Conservation (phyloP, 2,797 vertebrate species). For the Gymnocypris eckloni region DNA sequence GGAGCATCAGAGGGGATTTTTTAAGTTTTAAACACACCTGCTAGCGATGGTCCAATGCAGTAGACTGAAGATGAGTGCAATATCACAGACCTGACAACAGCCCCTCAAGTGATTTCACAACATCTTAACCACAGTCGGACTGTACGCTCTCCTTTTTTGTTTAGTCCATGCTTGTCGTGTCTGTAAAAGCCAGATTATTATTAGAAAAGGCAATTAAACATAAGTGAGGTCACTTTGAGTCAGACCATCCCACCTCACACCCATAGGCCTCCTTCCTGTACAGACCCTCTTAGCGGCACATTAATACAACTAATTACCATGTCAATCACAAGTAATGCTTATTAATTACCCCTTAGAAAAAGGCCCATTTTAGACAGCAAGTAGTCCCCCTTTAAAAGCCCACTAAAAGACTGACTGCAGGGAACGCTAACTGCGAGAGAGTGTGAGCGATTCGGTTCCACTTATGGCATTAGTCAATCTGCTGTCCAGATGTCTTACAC, state of each 20-base stretch:
- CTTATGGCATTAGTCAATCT: constrained; percentile 85
- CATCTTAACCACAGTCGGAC: constrained; percentile 65
- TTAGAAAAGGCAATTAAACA: constrained; percentile 77
- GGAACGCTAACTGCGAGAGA: constrained; percentile 50
- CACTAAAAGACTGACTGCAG: constrained; percentile 76
- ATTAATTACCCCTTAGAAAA: constrained; percentile 83
- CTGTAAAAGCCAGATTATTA: constrained; percentile 69
- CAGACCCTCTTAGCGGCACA: constrained; percentile 82
- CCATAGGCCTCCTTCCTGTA: constrained; percentile 67
- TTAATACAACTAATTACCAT: constrained; percentile 85
- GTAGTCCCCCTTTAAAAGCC: constrained; percentile 79
- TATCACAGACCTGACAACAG: constrained; percentile 29
- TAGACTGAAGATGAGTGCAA: constrained; percentile 5
- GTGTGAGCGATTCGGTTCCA: constrained; percentile 69
- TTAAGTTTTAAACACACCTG: not conserved
- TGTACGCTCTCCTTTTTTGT: constrained; percentile 62
- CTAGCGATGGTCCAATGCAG: not conserved
- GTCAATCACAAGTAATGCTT: constrained; percentile 85
- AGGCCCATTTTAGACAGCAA: constrained; percentile 76
- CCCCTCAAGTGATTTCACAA: constrained; percentile 34
- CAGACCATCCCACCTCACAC: constrained; percentile 57
- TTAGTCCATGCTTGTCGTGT: constrained; percentile 70
- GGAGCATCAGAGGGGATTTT: not conserved
- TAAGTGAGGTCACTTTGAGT: constrained; percentile 74
- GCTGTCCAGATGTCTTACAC: constrained; percentile 88